Percentiles rank a stretch among this genome's conserved stretches.
These are phyloP conservation scores for Falco columbarius DNA, from an alignment of 2,797 vertebrate genomes.

Conservation along the genomic window DNA sequence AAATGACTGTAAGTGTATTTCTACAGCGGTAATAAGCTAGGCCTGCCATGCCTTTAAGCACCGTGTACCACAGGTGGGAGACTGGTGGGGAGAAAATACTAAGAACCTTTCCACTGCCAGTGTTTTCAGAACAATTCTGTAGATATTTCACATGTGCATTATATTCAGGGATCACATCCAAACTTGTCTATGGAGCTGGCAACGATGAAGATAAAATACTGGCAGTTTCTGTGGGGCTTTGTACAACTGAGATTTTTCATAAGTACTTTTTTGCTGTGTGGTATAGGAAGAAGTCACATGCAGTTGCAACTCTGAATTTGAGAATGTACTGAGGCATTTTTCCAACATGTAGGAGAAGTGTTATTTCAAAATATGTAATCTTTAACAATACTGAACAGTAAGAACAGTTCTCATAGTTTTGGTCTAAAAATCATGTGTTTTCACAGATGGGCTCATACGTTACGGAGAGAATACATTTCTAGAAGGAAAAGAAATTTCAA, in stretches of 20 bases:
- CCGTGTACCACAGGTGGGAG: neutral
- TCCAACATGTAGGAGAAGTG: neutral
- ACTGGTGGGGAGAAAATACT: neutral
- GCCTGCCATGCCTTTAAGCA: accelerated
- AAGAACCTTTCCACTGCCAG: neutral
- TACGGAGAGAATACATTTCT: neutral
- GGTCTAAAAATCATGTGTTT: constrained; percentile 5
- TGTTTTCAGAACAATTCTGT: neutral
- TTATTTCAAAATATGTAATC: neutral
- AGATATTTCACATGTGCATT: neutral
- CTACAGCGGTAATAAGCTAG: neutral
- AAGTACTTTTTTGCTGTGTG: neutral
- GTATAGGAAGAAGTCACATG: neutral
- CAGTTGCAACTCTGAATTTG: neutral
- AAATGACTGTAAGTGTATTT: neutral
- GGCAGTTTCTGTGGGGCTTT: neutral
- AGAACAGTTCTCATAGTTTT: neutral
- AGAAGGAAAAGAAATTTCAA: neutral
- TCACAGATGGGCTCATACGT: neutral
- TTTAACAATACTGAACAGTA: neutral
- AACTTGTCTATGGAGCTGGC: neutral
- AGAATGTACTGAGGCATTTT: neutral
- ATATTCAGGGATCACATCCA: neutral
- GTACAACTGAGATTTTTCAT: neutral
- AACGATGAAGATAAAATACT: neutral